Conservation (phyloP, 2,797 vertebrate species). For the Malurus splendens region DNA sequence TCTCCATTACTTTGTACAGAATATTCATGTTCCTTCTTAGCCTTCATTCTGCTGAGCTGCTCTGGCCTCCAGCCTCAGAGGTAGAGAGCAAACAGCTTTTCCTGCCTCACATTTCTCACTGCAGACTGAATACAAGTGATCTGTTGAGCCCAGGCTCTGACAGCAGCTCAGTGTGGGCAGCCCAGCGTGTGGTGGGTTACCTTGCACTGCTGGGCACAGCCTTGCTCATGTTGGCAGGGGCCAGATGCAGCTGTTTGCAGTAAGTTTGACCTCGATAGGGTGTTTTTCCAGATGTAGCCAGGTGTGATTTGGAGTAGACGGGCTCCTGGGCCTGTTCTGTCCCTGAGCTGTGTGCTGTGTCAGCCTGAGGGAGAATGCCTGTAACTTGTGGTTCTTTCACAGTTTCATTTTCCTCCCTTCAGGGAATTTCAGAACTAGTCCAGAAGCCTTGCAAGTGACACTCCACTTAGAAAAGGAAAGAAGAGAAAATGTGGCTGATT, state of each 20-base stretch:
- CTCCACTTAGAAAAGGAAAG: not conserved
- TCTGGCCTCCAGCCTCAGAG: not conserved
- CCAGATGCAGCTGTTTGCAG: not conserved
- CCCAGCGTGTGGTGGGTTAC: accelerated
- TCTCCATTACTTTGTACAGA: not conserved
- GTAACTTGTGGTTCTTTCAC: not conserved
- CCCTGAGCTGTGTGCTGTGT: not conserved
- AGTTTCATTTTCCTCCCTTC: not conserved
- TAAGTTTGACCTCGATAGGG: not conserved
- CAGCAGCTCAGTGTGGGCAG: not conserved
- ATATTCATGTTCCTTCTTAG: not conserved
- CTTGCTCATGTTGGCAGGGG: not conserved
- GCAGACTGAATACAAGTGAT: not conserved
- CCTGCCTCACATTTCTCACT: not conserved
- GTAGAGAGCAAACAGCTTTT: not conserved
- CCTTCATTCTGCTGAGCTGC: not conserved
- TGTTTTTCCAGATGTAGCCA: not conserved
- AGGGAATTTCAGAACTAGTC: not conserved
- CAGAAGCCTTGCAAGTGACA: not conserved
- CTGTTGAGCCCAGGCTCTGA: not conserved
- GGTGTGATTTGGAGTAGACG: not conserved
- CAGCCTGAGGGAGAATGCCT: not conserved
- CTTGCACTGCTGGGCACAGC: not conserved
- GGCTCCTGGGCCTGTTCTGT: not conserved
- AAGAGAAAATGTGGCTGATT: not conserved